A percentile compares a stretch with the other conserved stretches of the same genome.
These are phyloP conservation scores for Sabatieria punctata DNA, from an alignment of 2,888 invertebrate species.

Conservation along the genomic window DNA sequence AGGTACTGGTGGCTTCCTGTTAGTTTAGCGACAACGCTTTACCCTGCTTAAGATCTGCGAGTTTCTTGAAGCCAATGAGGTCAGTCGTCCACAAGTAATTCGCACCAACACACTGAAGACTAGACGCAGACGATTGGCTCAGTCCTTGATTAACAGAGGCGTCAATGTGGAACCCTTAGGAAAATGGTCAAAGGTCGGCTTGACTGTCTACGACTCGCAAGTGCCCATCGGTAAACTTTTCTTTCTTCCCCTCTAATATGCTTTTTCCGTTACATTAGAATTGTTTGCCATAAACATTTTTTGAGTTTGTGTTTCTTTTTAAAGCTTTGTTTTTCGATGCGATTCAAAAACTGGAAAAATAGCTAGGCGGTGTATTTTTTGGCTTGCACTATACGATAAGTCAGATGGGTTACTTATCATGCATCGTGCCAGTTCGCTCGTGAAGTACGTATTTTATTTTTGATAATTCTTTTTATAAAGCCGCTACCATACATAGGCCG, in stretches of 20 bases:
- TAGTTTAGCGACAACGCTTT: background rate
- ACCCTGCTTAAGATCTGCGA: conserved; percentile 33
- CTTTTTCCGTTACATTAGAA: too few relatives aligned
- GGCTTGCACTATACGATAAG: too few relatives aligned
- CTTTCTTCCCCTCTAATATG: too few relatives aligned
- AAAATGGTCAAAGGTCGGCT: conserved; percentile 94
- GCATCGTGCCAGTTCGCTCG: too few relatives aligned
- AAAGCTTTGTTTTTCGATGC: conserved; percentile 1
- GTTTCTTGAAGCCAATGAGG: conserved; percentile 88
- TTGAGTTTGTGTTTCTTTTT: conserved; percentile 2
- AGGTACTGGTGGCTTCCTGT: conserved; percentile 33
- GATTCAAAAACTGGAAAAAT: too few relatives aligned
- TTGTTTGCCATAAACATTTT: background rate
- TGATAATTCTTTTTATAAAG: too few relatives aligned
- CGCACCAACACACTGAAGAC: conserved; percentile 81
- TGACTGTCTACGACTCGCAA: conserved; percentile 85
- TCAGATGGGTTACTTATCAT: too few relatives aligned
- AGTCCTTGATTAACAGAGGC: conserved; percentile 81
- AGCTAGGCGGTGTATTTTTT: too few relatives aligned
- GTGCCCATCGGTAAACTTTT: conserved; percentile 76
- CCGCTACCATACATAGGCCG: too few relatives aligned
- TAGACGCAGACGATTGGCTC: conserved; percentile 72
- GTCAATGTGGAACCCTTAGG: conserved; percentile 95
- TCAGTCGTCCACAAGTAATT: conserved; percentile 79
- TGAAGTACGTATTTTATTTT: too few relatives aligned